These are phyloP conservation scores for Saccostrea glomerata DNA, from an alignment of 1,140 invertebrate genomes.

Conservation along the genomic window DNA sequence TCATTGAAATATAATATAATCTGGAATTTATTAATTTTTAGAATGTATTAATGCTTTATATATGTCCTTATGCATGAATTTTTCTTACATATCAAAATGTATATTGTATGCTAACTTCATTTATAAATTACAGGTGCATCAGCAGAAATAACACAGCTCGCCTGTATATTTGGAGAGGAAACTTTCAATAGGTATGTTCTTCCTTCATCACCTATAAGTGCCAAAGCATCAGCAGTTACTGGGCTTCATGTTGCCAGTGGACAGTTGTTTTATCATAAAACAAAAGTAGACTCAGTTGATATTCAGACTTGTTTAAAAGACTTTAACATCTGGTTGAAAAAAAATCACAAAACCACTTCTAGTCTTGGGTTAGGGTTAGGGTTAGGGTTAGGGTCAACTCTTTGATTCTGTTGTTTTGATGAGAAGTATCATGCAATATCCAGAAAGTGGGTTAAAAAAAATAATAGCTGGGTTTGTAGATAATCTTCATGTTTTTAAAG, in stretches of 20 bases:
- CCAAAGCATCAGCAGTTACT: not conserved
- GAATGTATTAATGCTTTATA: not conserved
- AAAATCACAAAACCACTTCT: not conserved
- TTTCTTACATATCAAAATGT: not conserved
- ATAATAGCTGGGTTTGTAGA: not conserved
- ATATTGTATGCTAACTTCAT: not conserved
- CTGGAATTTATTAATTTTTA: no score
- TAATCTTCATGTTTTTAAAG: not conserved
- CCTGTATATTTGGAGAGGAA: no score
- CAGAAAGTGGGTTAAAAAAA: no score
- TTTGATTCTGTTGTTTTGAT: no score
- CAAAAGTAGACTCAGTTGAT: not conserved
- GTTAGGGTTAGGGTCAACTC: no score
- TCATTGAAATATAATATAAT: not conserved
- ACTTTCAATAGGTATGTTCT: conserved; percentile 3
- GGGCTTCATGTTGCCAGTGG: conserved; percentile 14
- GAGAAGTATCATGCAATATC: no score
- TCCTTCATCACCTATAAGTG: not conserved
- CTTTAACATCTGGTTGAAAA: not conserved
- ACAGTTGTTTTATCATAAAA: not conserved
- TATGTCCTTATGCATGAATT: not conserved
- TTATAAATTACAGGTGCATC: not conserved
- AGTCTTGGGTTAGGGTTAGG: no score
- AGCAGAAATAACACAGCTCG: no score
- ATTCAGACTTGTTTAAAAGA: conserved; percentile 9